phyloP scores from a whole-genome alignment of 2,797 vertebrate species.

The Luscinia luscinia region DNA sequence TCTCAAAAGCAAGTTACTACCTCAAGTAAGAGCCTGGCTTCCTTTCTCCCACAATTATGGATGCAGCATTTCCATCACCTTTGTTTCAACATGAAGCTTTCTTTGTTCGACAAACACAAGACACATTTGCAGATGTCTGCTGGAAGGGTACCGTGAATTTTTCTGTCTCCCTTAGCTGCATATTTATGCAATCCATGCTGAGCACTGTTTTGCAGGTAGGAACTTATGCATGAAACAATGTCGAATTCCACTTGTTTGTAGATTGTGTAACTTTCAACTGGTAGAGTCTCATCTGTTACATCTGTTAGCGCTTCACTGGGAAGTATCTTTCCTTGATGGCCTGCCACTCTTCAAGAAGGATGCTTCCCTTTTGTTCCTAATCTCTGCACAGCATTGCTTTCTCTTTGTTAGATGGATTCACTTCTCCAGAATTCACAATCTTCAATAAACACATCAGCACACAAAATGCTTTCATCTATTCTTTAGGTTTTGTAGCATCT shows the following conservation, averaged over 20 bases:
- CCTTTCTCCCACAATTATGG: neutral
- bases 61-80: neutral
- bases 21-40: neutral
- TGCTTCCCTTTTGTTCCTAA: constrained; percentile 66
- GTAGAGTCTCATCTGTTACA: constrained; percentile 61
- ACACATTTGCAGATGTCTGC: neutral
- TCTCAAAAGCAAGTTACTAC: neutral
- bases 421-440: constrained; percentile 64
- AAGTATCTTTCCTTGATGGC: constrained; percentile 56
- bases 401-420: constrained; percentile 54
- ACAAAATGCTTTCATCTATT: constrained; percentile 75
- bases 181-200: constrained; percentile 56
- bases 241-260: constrained; percentile 62
- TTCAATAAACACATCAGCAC: constrained; percentile 71
- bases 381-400: constrained; percentile 60
- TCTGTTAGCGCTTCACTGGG: constrained; percentile 68
- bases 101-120: constrained; percentile 8
- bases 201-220: constrained; percentile 48
- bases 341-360: constrained; percentile 65
- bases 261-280: constrained; percentile 52
- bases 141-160: neutral
- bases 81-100: neutral
- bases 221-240: constrained; percentile 27
- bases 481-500: constrained; percentile 64
- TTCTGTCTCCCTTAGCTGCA: constrained; percentile 7